These are phyloP conservation scores for Toxostoma redivivum DNA, from an alignment of 2,113 vertebrate species.

Conservation along the genomic window DNA sequence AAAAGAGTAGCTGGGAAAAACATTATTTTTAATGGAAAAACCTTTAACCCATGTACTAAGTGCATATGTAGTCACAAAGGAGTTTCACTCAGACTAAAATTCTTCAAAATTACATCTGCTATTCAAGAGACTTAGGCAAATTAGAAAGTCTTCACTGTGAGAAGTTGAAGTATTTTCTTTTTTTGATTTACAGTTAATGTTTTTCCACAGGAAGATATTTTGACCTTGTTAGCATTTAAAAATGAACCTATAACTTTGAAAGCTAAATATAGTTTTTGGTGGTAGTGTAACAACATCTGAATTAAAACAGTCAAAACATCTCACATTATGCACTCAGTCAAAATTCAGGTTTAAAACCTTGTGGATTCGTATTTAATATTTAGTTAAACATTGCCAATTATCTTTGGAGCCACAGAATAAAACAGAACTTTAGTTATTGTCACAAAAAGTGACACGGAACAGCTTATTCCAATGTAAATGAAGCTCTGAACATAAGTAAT, in stretches of 20 bases:
- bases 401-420: not conserved
- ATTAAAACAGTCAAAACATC: not conserved
- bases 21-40: not conserved
- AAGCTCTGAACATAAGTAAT: not conserved
- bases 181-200: not conserved
- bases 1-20: not conserved
- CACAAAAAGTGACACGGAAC: not conserved
- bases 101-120: not conserved
- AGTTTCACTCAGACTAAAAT: not conserved
- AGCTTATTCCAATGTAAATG: not conserved
- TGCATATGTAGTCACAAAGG: not conserved
- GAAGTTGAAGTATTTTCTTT: not conserved
- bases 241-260: not conserved
- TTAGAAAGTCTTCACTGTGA: not conserved
- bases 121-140: not conserved
- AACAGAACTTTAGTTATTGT: not conserved
- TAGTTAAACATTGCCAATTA: slow-evolving; percentile 12
- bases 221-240: not conserved
- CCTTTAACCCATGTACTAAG: not conserved
- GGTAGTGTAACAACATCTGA: not conserved
- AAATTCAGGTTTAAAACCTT: slow-evolving; percentile 2
- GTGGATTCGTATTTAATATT: not conserved
- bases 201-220: not conserved
- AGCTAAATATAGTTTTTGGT: not conserved
- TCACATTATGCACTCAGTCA: not conserved